Percentiles rank a stretch among this genome's conserved stretches.
Evolutionary conservation across 2,113 vertebrate genomes (phyloP).

Genomic region (Cepphus grylle): DNA sequence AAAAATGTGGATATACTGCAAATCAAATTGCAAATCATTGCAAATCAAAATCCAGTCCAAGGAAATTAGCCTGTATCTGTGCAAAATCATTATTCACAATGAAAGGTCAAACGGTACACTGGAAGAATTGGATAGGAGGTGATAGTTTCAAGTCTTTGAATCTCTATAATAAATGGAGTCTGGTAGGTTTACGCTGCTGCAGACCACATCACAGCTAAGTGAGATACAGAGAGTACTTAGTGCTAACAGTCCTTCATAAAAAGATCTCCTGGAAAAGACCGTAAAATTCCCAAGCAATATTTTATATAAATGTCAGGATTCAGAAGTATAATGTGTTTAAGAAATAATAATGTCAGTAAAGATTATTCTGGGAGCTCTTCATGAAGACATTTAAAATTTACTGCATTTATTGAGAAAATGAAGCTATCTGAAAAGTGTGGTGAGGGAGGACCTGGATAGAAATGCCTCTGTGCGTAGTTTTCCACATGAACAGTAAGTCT

Average conservation of each 20-base stretch:
- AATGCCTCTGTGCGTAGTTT: neutral
- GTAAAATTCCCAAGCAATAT: neutral
- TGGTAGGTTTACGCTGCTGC: neutral
- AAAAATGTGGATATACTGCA: slow-evolving; percentile 13
- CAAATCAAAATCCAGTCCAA: neutral
- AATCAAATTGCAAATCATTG: neutral
- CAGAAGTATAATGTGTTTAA: neutral
- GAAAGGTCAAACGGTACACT: neutral
- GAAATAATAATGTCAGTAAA: neutral
- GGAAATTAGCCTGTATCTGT: neutral
- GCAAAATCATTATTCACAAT: slow-evolving; percentile 5
- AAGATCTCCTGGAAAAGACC: neutral
- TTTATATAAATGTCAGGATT: neutral
- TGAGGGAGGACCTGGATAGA: neutral
- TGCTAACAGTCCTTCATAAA: neutral
- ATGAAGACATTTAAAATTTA: neutral
- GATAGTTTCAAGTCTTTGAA: neutral
- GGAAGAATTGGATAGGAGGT: neutral
- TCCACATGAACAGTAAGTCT: neutral
- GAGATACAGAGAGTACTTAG: neutral
- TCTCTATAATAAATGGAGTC: neutral
- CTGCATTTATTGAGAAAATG: neutral
- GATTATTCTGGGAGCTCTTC: neutral
- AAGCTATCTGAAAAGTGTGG: neutral
- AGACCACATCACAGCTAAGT: neutral